Percentiles rank a stretch among this genome's conserved stretches.
Conservation (phyloP, 2,888 invertebrate species). For the Nomada ferruginata region DNA sequence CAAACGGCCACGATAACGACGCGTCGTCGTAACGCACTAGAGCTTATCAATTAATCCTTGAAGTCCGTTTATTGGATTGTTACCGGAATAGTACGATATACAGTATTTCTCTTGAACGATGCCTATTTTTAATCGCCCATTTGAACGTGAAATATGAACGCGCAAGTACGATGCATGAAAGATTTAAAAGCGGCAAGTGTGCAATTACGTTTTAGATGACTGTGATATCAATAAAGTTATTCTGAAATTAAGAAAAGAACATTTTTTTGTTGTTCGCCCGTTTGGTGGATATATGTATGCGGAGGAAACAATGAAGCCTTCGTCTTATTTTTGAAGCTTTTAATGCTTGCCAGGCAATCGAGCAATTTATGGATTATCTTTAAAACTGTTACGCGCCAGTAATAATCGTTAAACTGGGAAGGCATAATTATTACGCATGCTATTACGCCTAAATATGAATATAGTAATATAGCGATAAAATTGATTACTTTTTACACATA, state of each 20-base stretch:
- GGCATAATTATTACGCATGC: not conserved
- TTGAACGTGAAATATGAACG: not conserved
- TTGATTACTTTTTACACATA: too few relatives aligned
- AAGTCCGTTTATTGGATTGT: not conserved
- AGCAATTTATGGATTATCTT: not conserved
- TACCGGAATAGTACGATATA: not conserved
- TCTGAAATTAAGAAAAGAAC: not conserved
- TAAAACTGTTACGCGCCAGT: not conserved
- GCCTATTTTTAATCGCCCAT: not conserved
- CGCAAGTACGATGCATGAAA: too few relatives aligned
- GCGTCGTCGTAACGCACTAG: not conserved
- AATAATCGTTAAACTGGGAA: not conserved
- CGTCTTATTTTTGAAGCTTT: not conserved
- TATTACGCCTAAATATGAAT: too few relatives aligned
- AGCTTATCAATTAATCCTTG: conserved; percentile 4
- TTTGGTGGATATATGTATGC: not conserved
- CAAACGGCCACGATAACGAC: not conserved
- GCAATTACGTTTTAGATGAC: too few relatives aligned
- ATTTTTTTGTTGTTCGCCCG: not conserved
- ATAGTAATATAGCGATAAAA: too few relatives aligned
- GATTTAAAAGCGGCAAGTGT: too few relatives aligned
- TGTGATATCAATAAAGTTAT: not conserved
- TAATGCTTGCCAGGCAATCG: not conserved
- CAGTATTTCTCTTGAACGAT: too few relatives aligned
- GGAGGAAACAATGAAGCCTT: not conserved